Conservation (phyloP, 1,140 invertebrate species). For the Brachionus koreanus region DNA sequence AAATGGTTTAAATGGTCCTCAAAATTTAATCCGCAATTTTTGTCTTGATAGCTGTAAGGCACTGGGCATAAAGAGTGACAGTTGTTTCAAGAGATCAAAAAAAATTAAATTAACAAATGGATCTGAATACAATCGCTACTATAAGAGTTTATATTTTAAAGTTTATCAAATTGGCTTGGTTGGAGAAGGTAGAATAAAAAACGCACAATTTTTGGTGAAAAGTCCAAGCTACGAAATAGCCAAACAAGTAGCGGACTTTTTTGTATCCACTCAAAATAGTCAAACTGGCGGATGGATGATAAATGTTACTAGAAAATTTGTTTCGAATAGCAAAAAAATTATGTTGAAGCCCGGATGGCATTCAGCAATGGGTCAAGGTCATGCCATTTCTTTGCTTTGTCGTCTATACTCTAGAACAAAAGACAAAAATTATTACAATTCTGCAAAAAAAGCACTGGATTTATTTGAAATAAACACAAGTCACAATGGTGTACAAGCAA, state of each 20-base stretch:
- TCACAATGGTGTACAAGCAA: constrained; percentile 74
- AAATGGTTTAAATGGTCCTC: background rate
- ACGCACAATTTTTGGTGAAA: background rate
- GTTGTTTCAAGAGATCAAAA: constrained; percentile 43
- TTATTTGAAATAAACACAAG: constrained; percentile 71
- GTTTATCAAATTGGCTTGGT: constrained; percentile 19
- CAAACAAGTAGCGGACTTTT: constrained; percentile 2
- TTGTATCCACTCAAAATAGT: constrained; percentile 27
- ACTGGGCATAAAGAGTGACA: background rate
- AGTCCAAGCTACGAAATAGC: constrained; percentile 4
- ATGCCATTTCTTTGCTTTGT: constrained; percentile 84
- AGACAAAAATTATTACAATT: constrained; percentile 70
- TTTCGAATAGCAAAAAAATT: constrained; percentile 66
- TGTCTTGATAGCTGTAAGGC: constrained; percentile 15
- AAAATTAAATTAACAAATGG: constrained; percentile 53
- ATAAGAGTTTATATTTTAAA: background rate
- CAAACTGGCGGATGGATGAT: constrained; percentile 73
- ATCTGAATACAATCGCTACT: background rate
- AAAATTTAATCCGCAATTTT: constrained; percentile 15
- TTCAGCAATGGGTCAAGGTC: constrained; percentile 95
- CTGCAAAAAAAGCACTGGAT: constrained; percentile 73
- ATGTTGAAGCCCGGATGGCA: constrained; percentile 83
- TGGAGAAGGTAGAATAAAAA: constrained; percentile 25
- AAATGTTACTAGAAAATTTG: constrained; percentile 72
- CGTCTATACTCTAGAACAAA: constrained; percentile 79